Conservation (phyloP, 2,888 invertebrate genomes). For the Lasioglossum leucozonium region DNA sequence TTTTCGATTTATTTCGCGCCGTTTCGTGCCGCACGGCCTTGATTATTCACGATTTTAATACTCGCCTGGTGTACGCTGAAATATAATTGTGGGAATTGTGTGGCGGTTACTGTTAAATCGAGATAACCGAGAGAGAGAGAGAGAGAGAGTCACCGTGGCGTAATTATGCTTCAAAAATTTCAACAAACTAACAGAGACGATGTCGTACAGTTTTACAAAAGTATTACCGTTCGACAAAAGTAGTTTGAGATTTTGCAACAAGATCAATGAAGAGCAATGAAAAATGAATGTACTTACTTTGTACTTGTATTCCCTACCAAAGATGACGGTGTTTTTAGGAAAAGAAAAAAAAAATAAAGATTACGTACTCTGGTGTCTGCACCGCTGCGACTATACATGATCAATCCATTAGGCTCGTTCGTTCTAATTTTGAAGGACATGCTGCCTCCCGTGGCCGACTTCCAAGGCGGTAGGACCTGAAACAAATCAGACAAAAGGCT, state of each 20-base stretch:
- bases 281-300: no score
- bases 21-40: slow-evolving; percentile 31
- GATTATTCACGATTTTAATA: slow-evolving; percentile 44
- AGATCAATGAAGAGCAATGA: background rate
- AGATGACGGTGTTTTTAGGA: no score
- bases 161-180: background rate
- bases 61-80: slow-evolving; percentile 22
- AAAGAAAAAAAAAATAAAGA: background rate
- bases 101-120: slow-evolving; percentile 45
- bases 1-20: slow-evolving; percentile 54
- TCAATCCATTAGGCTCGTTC: slow-evolving; percentile 96
- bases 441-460: slow-evolving; percentile 94
- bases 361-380: slow-evolving; percentile 78
- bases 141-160: background rate
- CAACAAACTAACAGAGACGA: background rate
- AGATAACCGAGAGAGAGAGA: slow-evolving; percentile 29
- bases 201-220: background rate
- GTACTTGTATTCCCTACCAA: no score
- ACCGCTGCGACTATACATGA: slow-evolving; percentile 94
- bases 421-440: slow-evolving; percentile 98
- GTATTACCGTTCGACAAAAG: no score
- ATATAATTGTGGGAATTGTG: slow-evolving; percentile 54
- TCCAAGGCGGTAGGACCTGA: slow-evolving; percentile 96
- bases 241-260: background rate
- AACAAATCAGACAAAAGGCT: slow-evolving; percentile 77